Evolutionary conservation across 2,113 vertebrate genomes (phyloP), one percentile per base, ranked within the genome.

Genomic region (Centropristis striata): DNA sequence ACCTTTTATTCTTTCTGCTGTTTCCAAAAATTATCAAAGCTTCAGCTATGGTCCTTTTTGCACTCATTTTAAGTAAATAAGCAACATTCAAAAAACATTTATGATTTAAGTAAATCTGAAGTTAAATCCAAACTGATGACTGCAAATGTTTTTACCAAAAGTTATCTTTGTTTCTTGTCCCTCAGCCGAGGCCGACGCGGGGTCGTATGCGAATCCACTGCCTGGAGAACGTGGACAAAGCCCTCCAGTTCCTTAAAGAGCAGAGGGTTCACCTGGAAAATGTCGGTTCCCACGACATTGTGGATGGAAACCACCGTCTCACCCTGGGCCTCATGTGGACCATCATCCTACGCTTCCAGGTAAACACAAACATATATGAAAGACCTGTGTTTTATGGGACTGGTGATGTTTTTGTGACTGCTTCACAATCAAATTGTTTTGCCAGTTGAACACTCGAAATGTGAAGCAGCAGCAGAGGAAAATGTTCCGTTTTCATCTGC

Each of bases 181-280:
- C 11, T 20, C 21, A 98, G 98, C 98, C 98, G 1, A 95, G 96
- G 42, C 97, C 98, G 0, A 99, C 98, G 0, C 93, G 97, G 0
- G 98, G 98, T 21, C 96, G 97, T 10, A 99, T 99, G 98, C 91
- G 98, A n/a, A 99, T 99, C 91, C 98, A 99, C 86, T 97, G 96
- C 7, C 85, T 99, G 92, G 98, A 99, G 90, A 99, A 99, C 0
- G 98, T 98, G 55, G 98, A 99, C 92, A 99, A 99, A 81, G 97
- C 97, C 0, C 83, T 99, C 80, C 97, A 98, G 94, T 99, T 99
- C 92, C 96, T 99, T 21, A 99, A 99, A 92, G 98, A 99, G 85
- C 98, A 99, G 85, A 93, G 97, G 0, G 98, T 99, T 13, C 98
- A 98, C 82, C 92, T 99, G 90, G 98, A 99, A 92, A 99, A 99